Percentiles rank a stretch among this genome's conserved stretches.
Conservation (phyloP, 2,888 invertebrate genomes). For the Omphaloscelis lunosa region DNA sequence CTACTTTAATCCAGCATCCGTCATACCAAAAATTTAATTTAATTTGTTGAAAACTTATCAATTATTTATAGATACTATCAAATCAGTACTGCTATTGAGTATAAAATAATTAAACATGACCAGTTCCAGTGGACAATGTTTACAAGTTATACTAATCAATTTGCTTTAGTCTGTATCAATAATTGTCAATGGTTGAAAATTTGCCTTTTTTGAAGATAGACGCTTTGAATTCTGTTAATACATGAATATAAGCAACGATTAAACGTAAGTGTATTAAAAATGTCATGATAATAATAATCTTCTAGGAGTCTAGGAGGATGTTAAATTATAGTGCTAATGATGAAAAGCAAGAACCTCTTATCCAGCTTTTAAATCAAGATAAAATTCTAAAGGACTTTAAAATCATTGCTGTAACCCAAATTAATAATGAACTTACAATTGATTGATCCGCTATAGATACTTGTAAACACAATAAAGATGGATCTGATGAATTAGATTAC, state of each 20-base stretch:
- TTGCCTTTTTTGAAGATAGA: background rate
- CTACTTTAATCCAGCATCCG: background rate
- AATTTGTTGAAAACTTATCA: background rate
- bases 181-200: background rate
- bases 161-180: background rate
- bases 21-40: background rate
- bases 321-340: too few species aligned
- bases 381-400: background rate
- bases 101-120: background rate
- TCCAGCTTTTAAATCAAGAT: too few species aligned
- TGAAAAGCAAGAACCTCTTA: too few species aligned
- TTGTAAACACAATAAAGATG: constrained; percentile 45
- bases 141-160: background rate
- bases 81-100: too few species aligned
- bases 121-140: background rate
- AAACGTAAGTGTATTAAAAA: background rate
- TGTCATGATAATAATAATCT: background rate
- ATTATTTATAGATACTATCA: background rate
- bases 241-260: background rate
- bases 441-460: constrained; percentile 60
- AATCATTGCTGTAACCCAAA: constrained; percentile 15
- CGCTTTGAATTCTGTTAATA: background rate
- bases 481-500: constrained; percentile 61
- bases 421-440: constrained; percentile 43
- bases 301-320: too few species aligned